Evolutionary conservation across 2,113 vertebrate species (phyloP).

Genomic region (Rhagologus leucostigma): DNA sequence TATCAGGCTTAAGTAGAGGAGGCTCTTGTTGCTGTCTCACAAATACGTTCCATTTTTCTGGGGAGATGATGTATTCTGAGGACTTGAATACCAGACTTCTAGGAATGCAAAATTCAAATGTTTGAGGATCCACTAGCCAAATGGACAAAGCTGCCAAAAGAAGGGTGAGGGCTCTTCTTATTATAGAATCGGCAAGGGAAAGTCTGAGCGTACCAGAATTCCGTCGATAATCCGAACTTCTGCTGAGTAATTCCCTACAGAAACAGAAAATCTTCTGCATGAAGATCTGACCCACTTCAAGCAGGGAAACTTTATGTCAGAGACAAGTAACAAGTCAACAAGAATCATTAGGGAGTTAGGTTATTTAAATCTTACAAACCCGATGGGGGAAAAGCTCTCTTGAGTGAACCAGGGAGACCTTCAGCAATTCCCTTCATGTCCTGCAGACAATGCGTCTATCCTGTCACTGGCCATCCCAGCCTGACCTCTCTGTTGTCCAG

Average conservation of each 20-base stretch:
- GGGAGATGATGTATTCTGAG: not conserved
- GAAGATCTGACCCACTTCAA: not conserved
- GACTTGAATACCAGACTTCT: not conserved
- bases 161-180: not conserved
- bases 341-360: not conserved
- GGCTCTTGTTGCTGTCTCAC: not conserved
- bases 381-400: not conserved
- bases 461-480: not conserved
- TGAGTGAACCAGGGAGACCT: not conserved
- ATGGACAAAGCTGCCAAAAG: not conserved
- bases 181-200: rapidly evolving
- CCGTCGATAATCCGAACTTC: not conserved
- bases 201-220: not conserved
- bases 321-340: not conserved
- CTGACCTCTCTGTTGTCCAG: not conserved
- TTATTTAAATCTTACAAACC: not conserved
- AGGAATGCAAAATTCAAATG: not conserved
- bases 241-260: not conserved
- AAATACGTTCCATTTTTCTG: not conserved
- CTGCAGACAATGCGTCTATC: not conserved
- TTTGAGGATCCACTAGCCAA: not conserved
- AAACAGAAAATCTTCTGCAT: not conserved
- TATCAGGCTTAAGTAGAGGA: not conserved
- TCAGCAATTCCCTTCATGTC: not conserved
- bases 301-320: not conserved